phyloP scores from a whole-genome alignment of 2,888 invertebrate species.

The Parapristionchus giblindavisi region DNA sequence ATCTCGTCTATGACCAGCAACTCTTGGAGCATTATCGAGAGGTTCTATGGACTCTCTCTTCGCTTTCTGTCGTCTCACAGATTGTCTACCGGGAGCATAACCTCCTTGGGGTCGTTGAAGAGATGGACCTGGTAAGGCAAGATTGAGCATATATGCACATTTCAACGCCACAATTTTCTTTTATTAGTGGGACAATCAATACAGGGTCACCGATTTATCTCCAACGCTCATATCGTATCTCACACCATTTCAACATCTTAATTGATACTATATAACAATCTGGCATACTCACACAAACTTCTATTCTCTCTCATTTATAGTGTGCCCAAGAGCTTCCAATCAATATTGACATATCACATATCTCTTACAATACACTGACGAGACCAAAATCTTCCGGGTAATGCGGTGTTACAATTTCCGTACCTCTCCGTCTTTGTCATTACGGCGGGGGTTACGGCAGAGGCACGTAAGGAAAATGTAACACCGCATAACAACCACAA shows the following conservation, averaged over 20 bases:
- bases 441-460: too few relatives aligned
- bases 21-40: slow-evolving; percentile 25
- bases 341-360: too few relatives aligned
- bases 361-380: too few relatives aligned
- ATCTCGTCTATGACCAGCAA: not conserved
- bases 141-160: not conserved
- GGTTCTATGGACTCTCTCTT: slow-evolving; percentile 6
- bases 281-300: slow-evolving; percentile 4
- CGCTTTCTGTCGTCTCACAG: slow-evolving; percentile 29
- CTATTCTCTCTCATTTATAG: not conserved
- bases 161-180: not conserved
- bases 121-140: slow-evolving; percentile 48
- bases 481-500: too few relatives aligned
- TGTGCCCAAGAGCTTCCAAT: too few relatives aligned
- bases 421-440: too few relatives aligned
- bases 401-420: too few relatives aligned
- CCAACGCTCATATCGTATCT: too few relatives aligned
- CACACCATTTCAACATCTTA: too few relatives aligned
- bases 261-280: too few relatives aligned
- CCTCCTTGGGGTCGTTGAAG: slow-evolving; percentile 53
- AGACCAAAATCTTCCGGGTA: too few relatives aligned
- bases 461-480: too few relatives aligned
- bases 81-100: slow-evolving; percentile 52
- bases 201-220: not conserved
- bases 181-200: not conserved